Evolutionary conservation across 2,113 vertebrate species (phyloP).

Genomic region (Papio anubis): DNA sequence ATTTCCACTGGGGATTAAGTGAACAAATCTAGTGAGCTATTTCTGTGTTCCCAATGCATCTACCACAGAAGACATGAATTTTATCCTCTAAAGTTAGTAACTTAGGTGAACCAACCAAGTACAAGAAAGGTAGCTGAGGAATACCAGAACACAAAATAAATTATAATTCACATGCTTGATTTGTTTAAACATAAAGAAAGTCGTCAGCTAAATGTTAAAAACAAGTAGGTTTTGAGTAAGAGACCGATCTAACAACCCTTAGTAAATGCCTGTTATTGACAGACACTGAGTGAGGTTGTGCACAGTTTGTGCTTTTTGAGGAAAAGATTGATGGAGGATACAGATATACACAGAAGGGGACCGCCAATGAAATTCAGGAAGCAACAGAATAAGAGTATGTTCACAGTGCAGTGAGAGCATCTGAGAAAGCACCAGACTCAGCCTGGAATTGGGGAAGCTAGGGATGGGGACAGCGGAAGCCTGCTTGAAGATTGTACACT

Average conservation of each 20-base stretch:
- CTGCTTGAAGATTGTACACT: neutral
- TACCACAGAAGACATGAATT: neutral
- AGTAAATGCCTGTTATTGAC: neutral
- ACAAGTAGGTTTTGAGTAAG: neutral
- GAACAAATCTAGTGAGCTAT: neutral
- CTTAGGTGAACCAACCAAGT: neutral
- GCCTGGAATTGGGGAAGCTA: neutral
- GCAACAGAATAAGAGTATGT: neutral
- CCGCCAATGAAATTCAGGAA: neutral
- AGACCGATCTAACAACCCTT: neutral
- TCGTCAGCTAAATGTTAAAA: neutral
- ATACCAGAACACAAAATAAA: neutral
- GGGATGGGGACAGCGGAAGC: rapidly evolving
- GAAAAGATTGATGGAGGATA: neutral
- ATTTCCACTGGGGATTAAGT: neutral
- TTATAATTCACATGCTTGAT: neutral
- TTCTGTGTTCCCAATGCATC: neutral
- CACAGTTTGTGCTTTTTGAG: neutral
- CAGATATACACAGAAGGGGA: neutral
- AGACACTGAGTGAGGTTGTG: neutral
- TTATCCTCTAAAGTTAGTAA: neutral
- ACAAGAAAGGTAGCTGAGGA: neutral
- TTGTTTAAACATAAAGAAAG: neutral
- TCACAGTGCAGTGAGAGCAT: neutral
- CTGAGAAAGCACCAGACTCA: neutral